Percentiles rank a stretch among this genome's conserved stretches.
Conservation (phyloP, 2,113 vertebrate species). For the Cynopterus brachyotis region DNA sequence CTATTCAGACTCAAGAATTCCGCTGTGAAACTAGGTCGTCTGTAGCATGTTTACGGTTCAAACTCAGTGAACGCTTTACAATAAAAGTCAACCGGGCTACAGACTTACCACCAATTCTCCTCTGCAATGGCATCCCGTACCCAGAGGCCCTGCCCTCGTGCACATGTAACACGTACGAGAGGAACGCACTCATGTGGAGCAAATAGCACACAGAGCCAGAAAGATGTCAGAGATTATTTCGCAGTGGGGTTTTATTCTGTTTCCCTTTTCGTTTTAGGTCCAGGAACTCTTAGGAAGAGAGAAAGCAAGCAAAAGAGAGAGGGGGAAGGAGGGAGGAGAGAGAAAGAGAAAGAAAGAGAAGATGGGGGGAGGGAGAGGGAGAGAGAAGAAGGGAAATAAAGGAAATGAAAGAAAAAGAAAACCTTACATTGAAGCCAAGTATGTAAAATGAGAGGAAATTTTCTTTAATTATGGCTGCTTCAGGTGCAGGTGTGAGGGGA, state of each 20-base stretch:
- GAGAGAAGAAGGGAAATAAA: not conserved
- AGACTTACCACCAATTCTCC: not conserved
- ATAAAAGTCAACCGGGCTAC: not conserved
- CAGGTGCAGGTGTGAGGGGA: not conserved
- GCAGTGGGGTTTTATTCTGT: not conserved
- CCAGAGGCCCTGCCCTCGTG: not conserved
- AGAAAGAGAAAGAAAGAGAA: not conserved
- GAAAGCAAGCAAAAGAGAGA: not conserved
- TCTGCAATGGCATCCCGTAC: not conserved
- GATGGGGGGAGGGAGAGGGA: too few relatives aligned
- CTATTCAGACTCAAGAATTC: conserved; percentile 23
- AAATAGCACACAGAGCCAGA: not conserved
- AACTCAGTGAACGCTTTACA: not conserved
- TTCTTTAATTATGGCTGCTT: not conserved
- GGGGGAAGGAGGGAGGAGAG: too few relatives aligned
- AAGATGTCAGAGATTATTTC: not conserved
- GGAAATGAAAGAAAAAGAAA: not conserved
- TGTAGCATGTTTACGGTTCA: not conserved
- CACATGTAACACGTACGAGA: accelerated
- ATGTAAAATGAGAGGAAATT: not conserved
- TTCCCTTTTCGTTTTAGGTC: not conserved
- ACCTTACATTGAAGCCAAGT: not conserved
- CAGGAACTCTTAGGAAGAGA: not conserved
- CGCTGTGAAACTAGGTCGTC: not conserved
- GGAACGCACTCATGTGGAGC: accelerated